A percentile compares a stretch with the other conserved stretches of the same genome.
Conservation (phyloP, 2,888 invertebrate genomes). For the Erpobdella octoculata region DNA sequence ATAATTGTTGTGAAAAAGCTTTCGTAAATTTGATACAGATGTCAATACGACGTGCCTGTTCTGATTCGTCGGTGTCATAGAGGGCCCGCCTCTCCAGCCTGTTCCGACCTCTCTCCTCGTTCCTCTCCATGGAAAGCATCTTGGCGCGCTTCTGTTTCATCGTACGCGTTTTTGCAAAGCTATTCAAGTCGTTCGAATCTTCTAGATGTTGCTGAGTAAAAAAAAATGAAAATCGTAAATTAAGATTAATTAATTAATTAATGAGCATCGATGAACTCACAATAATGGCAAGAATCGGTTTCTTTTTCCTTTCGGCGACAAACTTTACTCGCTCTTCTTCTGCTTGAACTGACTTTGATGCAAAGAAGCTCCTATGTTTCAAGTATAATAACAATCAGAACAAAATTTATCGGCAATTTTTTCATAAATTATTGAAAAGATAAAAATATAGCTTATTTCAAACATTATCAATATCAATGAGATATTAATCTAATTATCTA, state of each 20-base stretch:
- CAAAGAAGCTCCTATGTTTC: not conserved
- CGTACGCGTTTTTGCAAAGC: not conserved
- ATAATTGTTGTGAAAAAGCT: no score
- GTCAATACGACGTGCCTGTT: no score
- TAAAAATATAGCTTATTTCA: not conserved
- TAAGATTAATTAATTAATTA: not conserved
- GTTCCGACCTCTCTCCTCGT: constrained; percentile 46
- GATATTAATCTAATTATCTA: not conserved
- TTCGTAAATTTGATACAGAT: no score
- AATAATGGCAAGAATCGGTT: constrained; percentile 36
- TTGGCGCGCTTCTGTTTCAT: constrained; percentile 13
- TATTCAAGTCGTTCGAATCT: constrained; percentile 8
- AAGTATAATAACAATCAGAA: not conserved
- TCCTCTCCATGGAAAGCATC: constrained; percentile 20
- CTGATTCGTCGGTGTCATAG: constrained; percentile 51
- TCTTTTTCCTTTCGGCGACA: constrained; percentile 45
- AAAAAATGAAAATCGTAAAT: no score
- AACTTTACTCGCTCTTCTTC: constrained; percentile 45
- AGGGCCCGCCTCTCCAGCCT: constrained; percentile 48
- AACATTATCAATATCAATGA: not conserved
- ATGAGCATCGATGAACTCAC: not conserved
- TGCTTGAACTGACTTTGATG: constrained; percentile 37
- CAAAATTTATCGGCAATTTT: not conserved
- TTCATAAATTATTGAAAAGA: not conserved
- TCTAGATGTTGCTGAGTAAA: constrained; percentile 1